Evolutionary conservation across 1,140 invertebrate genomes (phyloP).

Genomic region (Eriocheir sinensis): DNA sequence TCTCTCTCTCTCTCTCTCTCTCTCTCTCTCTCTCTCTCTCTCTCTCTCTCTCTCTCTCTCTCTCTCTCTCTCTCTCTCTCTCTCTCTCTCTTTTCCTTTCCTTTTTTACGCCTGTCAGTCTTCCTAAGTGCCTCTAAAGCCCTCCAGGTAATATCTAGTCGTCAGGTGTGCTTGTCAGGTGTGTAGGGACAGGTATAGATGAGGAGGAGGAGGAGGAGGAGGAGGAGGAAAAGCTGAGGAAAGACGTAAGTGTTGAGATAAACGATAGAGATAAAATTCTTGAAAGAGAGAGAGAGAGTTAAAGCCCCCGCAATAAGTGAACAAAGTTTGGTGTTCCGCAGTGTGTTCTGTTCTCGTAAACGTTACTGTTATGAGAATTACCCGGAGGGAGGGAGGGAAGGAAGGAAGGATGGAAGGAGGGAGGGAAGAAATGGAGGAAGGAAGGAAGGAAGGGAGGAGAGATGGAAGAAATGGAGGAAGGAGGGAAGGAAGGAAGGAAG

Average conservation of each 20-base stretch:
- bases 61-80: constrained; percentile 38
- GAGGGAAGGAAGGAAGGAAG: not conserved
- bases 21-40: constrained; percentile 29
- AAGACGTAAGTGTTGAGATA: not conserved
- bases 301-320: too few species aligned
- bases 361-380: too few species aligned
- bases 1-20: constrained; percentile 36
- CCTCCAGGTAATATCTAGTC: too few species aligned
- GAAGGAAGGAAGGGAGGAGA: not conserved
- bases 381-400: not conserved
- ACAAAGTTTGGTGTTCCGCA: too few species aligned
- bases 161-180: too few species aligned
- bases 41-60: constrained; percentile 4
- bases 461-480: not conserved
- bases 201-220: too few species aligned
- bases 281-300: constrained; percentile 20
- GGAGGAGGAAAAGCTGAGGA: not conserved
- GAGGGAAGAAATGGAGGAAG: not conserved
- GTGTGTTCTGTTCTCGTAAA: too few species aligned
- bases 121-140: too few species aligned
- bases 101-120: too few species aligned
- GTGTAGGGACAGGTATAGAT: too few species aligned
- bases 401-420: not conserved
- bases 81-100: not conserved
- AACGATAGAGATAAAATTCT: not conserved